Evolutionary conservation across 2,888 invertebrate species (phyloP).

Genomic region (Antitype chi): DNA sequence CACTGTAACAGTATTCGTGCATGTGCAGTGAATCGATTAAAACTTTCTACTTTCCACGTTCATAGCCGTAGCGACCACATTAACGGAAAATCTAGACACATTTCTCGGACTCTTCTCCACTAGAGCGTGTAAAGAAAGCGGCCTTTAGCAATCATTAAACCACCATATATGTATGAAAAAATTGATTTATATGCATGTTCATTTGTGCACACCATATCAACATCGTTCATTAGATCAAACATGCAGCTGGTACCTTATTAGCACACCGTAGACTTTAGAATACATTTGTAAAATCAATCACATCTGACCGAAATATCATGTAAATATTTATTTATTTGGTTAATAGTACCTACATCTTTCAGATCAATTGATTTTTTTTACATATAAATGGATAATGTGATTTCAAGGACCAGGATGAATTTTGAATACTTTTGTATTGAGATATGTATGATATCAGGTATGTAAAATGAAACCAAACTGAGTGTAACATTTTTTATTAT

Average conservation of each 20-base stretch:
- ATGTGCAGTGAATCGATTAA: constrained; percentile 89
- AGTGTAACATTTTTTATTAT: constrained; percentile 81
- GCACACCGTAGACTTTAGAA: not conserved
- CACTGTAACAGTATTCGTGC: constrained; percentile 82
- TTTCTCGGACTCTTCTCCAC: constrained; percentile 86
- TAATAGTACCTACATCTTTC: not conserved
- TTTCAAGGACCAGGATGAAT: not conserved
- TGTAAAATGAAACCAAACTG: constrained; percentile 79
- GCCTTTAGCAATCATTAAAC: constrained; percentile 77
- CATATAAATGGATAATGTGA: not conserved
- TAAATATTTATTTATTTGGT: not conserved
- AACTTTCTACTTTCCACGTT: constrained; percentile 90
- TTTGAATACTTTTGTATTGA: not conserved
- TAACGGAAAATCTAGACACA: constrained; percentile 88
- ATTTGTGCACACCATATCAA: constrained; percentile 40
- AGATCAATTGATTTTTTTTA: not conserved
- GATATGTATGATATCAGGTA: not conserved
- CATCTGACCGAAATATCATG: not conserved
- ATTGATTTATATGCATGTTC: constrained; percentile 51
- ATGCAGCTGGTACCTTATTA: constrained; percentile 4
- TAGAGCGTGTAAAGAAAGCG: constrained; percentile 88
- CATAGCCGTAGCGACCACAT: constrained; percentile 82
- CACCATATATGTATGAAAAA: constrained; percentile 64
- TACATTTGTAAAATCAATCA: not conserved
- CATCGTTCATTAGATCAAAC: constrained; percentile 27